Percentiles rank a stretch among this genome's conserved stretches.
Conservation (phyloP, 30 jellyfish, hydroid and myxozoan species). For the Cassiopea andromeda region DNA sequence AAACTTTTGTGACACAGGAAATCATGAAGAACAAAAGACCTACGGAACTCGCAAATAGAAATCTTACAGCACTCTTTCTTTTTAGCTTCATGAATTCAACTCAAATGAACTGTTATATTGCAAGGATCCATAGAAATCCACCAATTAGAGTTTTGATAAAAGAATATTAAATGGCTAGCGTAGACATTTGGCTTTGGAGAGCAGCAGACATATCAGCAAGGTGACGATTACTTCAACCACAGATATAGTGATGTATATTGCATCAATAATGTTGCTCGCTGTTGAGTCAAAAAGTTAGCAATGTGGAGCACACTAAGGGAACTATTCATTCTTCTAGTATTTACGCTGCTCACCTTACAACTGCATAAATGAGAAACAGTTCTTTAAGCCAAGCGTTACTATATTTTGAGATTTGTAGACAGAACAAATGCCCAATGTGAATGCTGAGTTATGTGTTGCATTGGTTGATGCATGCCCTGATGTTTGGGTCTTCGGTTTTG, state of each 20-base stretch:
- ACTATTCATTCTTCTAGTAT: neutral
- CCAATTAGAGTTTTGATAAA: neutral
- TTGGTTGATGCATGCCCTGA: too few relatives aligned
- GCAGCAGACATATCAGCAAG: neutral
- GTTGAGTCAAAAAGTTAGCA: neutral
- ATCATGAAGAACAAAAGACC: slow-evolving; percentile 5
- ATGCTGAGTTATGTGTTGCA: too few relatives aligned
- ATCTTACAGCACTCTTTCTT: neutral
- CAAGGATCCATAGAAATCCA: neutral
- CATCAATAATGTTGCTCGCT: neutral
- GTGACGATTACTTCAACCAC: neutral
- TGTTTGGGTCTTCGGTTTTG: too few relatives aligned
- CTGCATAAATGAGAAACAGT: too few relatives aligned
- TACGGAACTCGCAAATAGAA: neutral
- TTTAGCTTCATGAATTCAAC: neutral
- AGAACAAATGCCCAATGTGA: too few relatives aligned
- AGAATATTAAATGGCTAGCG: neutral
- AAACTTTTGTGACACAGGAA: neutral
- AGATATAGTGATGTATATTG: neutral
- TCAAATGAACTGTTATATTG: neutral
- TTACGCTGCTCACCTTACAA: too few relatives aligned
- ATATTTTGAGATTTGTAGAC: too few relatives aligned
- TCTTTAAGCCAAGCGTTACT: too few relatives aligned
- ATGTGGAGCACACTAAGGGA: neutral
- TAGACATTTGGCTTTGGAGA: neutral